phyloP scores from a whole-genome alignment of 1,140 invertebrate genomes.

The Hestina assimilis region DNA sequence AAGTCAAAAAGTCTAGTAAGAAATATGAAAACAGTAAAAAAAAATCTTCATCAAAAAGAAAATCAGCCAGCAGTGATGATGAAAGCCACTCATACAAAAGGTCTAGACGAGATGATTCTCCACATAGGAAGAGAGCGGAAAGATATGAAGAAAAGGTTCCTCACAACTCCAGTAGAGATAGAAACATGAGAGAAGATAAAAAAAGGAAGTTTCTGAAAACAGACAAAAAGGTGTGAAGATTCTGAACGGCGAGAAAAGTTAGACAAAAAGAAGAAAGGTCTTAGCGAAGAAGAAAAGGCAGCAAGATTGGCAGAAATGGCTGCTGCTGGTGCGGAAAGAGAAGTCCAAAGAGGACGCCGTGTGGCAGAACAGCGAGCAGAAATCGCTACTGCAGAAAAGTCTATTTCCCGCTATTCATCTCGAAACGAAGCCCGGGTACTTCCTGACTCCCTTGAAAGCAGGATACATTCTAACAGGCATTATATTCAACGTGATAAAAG shows the following conservation, averaged over 20 bases:
- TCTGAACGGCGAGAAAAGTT: conserved; percentile 6
- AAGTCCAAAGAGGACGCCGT: conserved; percentile 46
- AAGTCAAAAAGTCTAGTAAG: conserved; percentile 7
- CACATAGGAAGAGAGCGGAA: conserved; percentile 5
- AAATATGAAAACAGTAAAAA: conserved; percentile 6
- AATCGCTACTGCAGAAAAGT: conserved; percentile 36
- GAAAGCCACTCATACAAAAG: conserved; percentile 14
- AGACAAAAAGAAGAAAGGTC: conserved; percentile 17
- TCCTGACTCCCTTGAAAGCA: conserved; percentile 59
- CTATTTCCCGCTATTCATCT: conserved; percentile 20
- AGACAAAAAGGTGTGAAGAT: neutral
- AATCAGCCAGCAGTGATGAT: conserved; percentile 17
- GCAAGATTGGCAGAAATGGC: conserved; percentile 88
- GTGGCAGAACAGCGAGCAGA: conserved; percentile 52
- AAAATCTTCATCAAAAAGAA: conserved; percentile 13
- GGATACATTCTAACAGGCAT: conserved; percentile 66
- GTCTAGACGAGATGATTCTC: conserved; percentile 16
- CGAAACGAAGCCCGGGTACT: conserved; percentile 40
- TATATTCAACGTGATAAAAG: conserved; percentile 59
- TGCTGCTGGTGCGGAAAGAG: conserved; percentile 59
- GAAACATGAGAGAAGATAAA: conserved; percentile 8
- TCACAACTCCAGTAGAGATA: conserved; percentile 18
- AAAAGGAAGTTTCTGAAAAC: conserved; percentile 1
- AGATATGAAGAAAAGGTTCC: conserved; percentile 8
- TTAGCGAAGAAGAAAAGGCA: conserved; percentile 85